Base-by-base conservation (phyloP, 2,888 invertebrate species). In the Deilephila porcellus region DNA sequence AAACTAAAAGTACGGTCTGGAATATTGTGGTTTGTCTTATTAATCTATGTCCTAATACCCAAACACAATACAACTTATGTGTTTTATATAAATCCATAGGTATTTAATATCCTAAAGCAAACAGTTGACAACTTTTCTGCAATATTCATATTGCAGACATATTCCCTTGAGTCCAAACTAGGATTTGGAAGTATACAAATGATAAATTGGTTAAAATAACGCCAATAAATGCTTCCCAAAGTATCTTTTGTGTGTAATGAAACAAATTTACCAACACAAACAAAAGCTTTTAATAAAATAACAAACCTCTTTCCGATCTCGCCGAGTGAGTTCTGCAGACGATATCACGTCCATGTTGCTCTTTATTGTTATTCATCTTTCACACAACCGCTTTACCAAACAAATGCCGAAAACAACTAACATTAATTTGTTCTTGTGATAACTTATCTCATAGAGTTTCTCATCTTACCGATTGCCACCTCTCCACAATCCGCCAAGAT, bases 291-390 rank as follows among this genome's bases (percentile, higher is more conserved):
- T 14, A 67, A 17, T 20, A 34, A 20, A 63, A 70, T 60, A 64
- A 76, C 74, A 67, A 80, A 87, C 88, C 88, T 79, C 85, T 76
- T 56, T 85, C 87, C 70, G 82, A 76, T 73, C 81, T 82, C 29
- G 80, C 80, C 0, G 83, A 81, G 34, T 85, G 86, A 75, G 75
- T 84, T 74, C 78, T 85, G 73, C 83, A 85, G 52, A 81, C 75
- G n/a, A 83, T 79, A 77, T 86, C 83, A 76, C 83, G 82, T 70
- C 76, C 78, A 71, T 79, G 78, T 79, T 83, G 79, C 29, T 83
- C 81, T 74, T 85, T 85, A 64, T 67, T 77, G 76, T 82, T 79
- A 81, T 83, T 86, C 88, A 86, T 89, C 72, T 67, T 67, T 45
- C 14, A 52, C 52, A 45, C 67, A 14, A 45, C 14, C 4, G 25